Conservation (phyloP, 2,888 invertebrate genomes). For the Torymus aiolomorphi region DNA sequence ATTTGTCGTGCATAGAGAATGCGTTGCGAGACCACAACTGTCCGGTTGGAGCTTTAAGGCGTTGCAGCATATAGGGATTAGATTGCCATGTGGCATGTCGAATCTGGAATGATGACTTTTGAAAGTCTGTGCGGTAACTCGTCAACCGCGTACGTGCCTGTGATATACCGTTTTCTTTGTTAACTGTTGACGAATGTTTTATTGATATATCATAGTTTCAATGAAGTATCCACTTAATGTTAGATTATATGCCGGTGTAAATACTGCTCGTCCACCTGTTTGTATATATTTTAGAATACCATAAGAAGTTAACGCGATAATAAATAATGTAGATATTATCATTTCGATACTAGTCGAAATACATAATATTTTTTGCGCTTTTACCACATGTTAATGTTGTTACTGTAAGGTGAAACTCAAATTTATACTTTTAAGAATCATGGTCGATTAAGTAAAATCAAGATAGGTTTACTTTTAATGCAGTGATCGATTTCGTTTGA, state of each 20-base stretch:
- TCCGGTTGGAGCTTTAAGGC: too few species aligned
- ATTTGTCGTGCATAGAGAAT: neutral
- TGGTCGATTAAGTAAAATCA: too few species aligned
- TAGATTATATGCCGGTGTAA: neutral
- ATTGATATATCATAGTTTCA: conserved; percentile 7
- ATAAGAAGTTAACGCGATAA: neutral
- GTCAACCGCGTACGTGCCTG: conserved; percentile 9
- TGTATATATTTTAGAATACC: conserved; percentile 25
- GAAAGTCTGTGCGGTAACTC: too few species aligned
- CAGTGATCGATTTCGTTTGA: too few species aligned
- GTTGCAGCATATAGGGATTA: too few species aligned
- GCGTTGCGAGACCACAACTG: too few species aligned
- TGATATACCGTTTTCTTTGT: conserved; percentile 31
- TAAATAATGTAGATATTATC: neutral
- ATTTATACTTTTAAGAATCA: too few species aligned
- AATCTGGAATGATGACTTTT: too few species aligned
- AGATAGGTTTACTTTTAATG: too few species aligned
- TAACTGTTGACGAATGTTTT: neutral
- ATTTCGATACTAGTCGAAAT: conserved; percentile 45
- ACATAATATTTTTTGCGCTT: neutral
- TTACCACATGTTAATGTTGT: too few species aligned
- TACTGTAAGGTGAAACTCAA: too few species aligned
- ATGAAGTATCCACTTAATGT: neutral
- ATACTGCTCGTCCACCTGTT: neutral
- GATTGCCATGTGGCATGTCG: too few species aligned